phyloP scores from a whole-genome alignment of 2,888 invertebrate genomes.

The Cryptus armator region DNA sequence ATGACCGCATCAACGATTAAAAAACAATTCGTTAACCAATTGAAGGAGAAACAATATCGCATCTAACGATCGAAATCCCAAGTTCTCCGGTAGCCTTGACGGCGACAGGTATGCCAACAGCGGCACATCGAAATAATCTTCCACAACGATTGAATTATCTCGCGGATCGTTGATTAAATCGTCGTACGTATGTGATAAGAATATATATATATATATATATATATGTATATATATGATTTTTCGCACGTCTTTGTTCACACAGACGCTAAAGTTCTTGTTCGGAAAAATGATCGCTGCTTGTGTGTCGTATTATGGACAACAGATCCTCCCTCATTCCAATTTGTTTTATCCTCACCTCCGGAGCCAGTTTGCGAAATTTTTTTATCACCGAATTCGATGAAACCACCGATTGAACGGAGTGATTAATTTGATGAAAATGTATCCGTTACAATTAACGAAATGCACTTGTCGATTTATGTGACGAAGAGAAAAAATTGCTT shows the following conservation, averaged over 20 bases:
- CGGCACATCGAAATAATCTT: conserved; percentile 34
- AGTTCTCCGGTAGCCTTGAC: conserved; percentile 59
- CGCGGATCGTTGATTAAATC: conserved; percentile 1
- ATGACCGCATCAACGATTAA: not conserved
- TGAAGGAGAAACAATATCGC: not conserved
- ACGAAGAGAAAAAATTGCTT: not conserved
- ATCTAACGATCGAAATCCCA: conserved; percentile 63
- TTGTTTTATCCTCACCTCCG: conserved; percentile 88
- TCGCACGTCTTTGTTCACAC: not conserved
- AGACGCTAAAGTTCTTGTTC: conserved; percentile 87
- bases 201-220: not conserved
- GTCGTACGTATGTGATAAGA: not conserved
- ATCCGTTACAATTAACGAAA: not conserved
- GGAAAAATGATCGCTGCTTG: conserved; percentile 92
- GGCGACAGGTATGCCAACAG: conserved; percentile 48
- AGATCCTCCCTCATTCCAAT: conserved; percentile 92
- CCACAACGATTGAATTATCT: not conserved
- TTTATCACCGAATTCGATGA: conserved; percentile 51
- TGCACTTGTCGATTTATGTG: not conserved
- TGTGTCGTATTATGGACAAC: conserved; percentile 91
- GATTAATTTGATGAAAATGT: not conserved
- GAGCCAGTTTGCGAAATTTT: conserved; percentile 86
- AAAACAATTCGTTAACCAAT: not conserved
- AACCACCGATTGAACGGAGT: not conserved
- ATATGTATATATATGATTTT: not conserved